Evolutionary conservation across 2,113 vertebrate genomes (phyloP).

Genomic region (Platanista minor): DNA sequence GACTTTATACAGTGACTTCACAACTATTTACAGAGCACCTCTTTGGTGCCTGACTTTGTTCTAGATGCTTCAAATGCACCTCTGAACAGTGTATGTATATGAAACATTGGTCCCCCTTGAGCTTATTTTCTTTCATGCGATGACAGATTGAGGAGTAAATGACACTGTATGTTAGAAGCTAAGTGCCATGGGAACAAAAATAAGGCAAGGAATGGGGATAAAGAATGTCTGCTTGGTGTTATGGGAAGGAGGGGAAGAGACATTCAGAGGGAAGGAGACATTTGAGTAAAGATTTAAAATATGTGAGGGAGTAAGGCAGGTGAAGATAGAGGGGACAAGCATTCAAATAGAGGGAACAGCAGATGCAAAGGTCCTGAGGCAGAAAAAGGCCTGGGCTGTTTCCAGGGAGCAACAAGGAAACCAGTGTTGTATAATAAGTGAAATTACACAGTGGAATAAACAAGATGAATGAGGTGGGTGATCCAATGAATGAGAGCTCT

Average conservation of each 20-base stretch:
- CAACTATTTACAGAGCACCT: neutral
- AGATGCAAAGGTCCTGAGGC: neutral
- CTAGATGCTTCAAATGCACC: neutral
- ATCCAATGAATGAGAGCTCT: neutral
- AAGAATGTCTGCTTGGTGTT: neutral
- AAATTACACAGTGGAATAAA: slow-evolving; percentile 31
- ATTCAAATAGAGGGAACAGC: neutral
- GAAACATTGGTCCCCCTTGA: neutral
- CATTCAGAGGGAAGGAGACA: no score
- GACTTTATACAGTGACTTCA: neutral
- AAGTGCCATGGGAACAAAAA: neutral
- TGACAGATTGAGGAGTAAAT: neutral
- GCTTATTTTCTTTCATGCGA: neutral
- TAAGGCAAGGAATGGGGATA: neutral
- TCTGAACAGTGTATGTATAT: neutral
- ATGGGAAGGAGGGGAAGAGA: neutral
- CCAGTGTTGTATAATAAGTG: neutral
- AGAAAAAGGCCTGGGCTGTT: neutral
- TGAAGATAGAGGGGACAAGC: neutral
- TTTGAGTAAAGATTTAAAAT: neutral
- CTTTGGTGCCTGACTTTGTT: neutral
- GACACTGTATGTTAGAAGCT: neutral
- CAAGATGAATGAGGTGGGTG: neutral
- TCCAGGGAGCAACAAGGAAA: neutral
- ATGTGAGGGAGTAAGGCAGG: neutral